Evolutionary conservation across 2,797 vertebrate species (phyloP).

Genomic region (Enteromius mattozi): DNA sequence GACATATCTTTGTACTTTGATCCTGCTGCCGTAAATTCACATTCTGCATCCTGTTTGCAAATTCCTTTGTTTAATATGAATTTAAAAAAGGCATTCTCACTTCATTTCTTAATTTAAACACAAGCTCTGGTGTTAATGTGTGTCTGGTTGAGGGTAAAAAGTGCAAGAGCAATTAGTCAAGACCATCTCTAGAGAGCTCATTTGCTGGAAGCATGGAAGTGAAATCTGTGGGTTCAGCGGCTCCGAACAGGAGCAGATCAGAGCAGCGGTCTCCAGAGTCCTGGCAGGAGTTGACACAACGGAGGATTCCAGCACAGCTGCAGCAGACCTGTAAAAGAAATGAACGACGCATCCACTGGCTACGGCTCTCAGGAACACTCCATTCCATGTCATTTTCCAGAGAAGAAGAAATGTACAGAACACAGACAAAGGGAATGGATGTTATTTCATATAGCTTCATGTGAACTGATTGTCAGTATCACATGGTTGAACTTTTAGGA

Average conservation of each 20-base stretch:
- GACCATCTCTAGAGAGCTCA: conserved; percentile 61
- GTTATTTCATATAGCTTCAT: conserved; percentile 9
- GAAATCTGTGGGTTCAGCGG: conserved; percentile 6
- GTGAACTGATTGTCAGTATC: conserved; percentile 13
- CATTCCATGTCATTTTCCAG: conserved; percentile 47
- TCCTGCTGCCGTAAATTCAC: background rate
- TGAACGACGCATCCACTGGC: conserved; percentile 34
- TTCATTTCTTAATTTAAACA: conserved; percentile 9
- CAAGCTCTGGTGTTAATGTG: background rate
- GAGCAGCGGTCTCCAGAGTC: conserved; percentile 27
- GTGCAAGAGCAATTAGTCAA: conserved; percentile 29
- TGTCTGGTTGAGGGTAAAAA: conserved; percentile 12
- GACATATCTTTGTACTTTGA: background rate
- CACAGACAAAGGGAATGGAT: background rate
- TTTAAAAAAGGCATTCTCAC: background rate
- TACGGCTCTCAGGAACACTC: conserved; percentile 8
- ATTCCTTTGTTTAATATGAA: background rate
- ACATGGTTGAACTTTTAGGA: conserved; percentile 1
- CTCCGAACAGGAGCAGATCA: conserved; percentile 30
- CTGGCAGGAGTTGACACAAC: conserved; percentile 26
- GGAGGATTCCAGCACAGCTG: conserved; percentile 41
- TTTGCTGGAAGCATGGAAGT: conserved; percentile 49
- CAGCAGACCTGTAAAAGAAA: conserved; percentile 46
- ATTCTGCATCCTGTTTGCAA: background rate
- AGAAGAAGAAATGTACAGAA: conserved; percentile 12